A percentile compares a stretch with the other conserved stretches of the same genome.
phyloP scores from a whole-genome alignment of 2,888 invertebrate genomes.

The Ptilodon capucinus region DNA sequence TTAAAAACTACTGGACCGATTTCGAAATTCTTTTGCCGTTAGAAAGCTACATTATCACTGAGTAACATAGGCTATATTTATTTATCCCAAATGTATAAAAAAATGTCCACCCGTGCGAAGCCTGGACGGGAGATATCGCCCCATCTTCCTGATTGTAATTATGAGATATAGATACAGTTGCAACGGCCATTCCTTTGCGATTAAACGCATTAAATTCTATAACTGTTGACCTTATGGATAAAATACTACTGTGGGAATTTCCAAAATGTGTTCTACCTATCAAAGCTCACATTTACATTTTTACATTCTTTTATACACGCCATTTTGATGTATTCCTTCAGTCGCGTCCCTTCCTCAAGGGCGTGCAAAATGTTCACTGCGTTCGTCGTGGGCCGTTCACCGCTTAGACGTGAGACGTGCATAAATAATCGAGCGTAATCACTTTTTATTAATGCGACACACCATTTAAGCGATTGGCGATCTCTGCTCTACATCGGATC shows the following conservation, averaged over 20 bases:
- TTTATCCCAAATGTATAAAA: too few species aligned
- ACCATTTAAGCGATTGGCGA: conserved; percentile 68
- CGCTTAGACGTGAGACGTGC: conserved; percentile 59
- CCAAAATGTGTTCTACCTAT: too few species aligned
- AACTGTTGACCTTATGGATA: conserved; percentile 1
- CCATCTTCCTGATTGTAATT: conserved; percentile 63
- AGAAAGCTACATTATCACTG: too few species aligned
- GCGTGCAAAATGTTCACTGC: background rate
- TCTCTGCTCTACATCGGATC: conserved; percentile 32
- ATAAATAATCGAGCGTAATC: conserved; percentile 71
- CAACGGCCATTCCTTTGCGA: background rate
- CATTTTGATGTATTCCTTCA: background rate
- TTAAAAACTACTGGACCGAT: too few species aligned
- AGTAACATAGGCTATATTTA: too few species aligned
- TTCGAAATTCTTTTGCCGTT: too few species aligned
- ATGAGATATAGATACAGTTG: conserved; percentile 16
- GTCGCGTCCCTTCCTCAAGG: background rate
- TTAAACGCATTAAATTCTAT: background rate
- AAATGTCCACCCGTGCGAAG: too few species aligned
- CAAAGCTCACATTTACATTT: too few species aligned
- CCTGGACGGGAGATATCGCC: conserved; percentile 71
- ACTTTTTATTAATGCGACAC: conserved; percentile 63
- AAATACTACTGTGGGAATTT: too few species aligned
- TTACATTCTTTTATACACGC: too few species aligned
- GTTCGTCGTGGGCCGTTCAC: conserved; percentile 45